Conservation (phyloP, 2,113 vertebrate species). For the Daboia siamensis region DNA sequence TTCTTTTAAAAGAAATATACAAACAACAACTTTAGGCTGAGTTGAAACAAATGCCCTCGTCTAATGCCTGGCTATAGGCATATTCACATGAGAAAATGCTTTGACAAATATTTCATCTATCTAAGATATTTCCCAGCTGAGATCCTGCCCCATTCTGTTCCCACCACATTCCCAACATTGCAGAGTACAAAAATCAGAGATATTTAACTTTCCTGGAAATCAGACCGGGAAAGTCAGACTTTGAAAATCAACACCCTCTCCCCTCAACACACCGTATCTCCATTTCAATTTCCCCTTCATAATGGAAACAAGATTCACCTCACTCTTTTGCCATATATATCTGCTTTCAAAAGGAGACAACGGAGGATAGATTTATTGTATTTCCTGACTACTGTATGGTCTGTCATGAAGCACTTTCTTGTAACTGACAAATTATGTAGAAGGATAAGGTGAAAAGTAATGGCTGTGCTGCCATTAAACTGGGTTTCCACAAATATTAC, state of each 20-base stretch:
- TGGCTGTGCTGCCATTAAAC: conserved; percentile 19
- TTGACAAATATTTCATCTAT: conserved; percentile 75
- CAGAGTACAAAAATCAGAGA: conserved; percentile 68
- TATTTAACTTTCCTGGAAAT: conserved; percentile 63
- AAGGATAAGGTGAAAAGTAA: conserved; percentile 2
- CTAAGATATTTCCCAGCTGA: conserved; percentile 79
- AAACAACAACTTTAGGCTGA: conserved; percentile 48
- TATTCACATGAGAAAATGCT: conserved; percentile 80
- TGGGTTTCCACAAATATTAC: conserved; percentile 9
- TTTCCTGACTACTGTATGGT: conserved; percentile 22
- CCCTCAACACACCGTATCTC: background rate
- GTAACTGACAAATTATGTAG: conserved; percentile 46
- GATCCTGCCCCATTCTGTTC: conserved; percentile 70
- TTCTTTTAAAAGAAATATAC: conserved; percentile 47
- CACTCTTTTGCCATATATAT: conserved; percentile 31
- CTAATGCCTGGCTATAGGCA: conserved; percentile 65
- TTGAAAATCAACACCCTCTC: conserved; percentile 56
- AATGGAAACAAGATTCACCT: conserved; percentile 61
- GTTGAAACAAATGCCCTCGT: conserved; percentile 65
- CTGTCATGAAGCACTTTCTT: conserved; percentile 28
- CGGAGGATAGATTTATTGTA: conserved; percentile 46
- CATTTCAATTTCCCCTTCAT: conserved; percentile 44
- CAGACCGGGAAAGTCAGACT: conserved; percentile 64
- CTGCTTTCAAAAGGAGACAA: conserved; percentile 43
- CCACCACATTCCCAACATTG: conserved; percentile 75